Base-by-base conservation (phyloP, 1,140 invertebrate genomes). In the Mesaphorura yosii region DNA sequence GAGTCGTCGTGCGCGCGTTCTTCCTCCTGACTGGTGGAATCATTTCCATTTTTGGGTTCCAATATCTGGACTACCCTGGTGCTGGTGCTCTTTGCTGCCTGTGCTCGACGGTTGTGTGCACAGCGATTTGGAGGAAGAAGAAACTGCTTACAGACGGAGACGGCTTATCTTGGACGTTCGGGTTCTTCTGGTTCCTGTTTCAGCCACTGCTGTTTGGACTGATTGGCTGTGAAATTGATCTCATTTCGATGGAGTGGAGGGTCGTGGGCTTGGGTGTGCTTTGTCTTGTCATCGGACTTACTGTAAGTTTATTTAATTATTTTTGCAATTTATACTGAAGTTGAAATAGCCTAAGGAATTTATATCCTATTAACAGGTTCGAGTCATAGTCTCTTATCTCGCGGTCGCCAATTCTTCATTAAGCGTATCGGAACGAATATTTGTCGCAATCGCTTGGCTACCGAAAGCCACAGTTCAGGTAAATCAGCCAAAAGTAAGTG, bases 371-470 rank as follows among this genome's bases (percentile, higher is more conserved):
- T 34, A n/a, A n/a, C 40, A 61, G 4, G 51, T 74, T 12, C 64
- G 75, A 15, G 57, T 74, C 31, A 25, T 69, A 6, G 68, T 70
- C 3, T 68, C 74, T 10, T 72, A 69, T 58, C 50, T 74, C 20
- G 67, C 67, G 5, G 69, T 75, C 20, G 65, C 67, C 53, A 65
- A 68, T 23, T 66, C 67, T 48, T 80, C 80, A 40, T 66, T 77
- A 10, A 72, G 3, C 20, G 17, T 65, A 2, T 73, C 67, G 57
- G 75, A 76, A 61, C 65, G 65, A 47, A n/a, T 75, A 15, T 76
- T 76, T 62, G 65, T 75, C 22, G 64, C 72, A 5, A 42, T 77
- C 37, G 71, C 74, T 15, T 78, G 75, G 74, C 62, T 76, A 17
- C 74, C 75, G 2, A 78, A 77, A 63, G 76, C 71, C 17, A 72